Percentiles rank a stretch among this genome's conserved stretches.
Conservation (phyloP, 2,888 invertebrate genomes). For the Isotomurus palustris region DNA sequence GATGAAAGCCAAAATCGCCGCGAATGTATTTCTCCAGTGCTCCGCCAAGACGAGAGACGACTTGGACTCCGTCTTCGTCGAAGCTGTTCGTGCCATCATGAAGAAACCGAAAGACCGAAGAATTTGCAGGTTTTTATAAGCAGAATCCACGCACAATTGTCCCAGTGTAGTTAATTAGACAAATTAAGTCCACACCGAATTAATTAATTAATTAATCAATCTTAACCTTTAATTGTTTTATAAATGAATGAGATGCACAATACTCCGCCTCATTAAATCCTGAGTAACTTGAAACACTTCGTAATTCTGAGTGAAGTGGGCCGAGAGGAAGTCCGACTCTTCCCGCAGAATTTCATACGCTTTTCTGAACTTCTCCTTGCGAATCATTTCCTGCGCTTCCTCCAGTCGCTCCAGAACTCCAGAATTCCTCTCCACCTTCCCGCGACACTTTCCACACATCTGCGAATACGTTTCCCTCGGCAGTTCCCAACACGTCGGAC, state of each 20-base stretch:
- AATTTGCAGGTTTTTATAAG: too few species aligned
- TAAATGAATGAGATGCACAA: neutral
- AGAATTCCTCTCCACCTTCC: neutral
- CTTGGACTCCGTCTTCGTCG: slow-evolving; percentile 69
- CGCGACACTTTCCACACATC: neutral
- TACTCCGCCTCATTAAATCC: neutral
- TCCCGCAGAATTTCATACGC: neutral
- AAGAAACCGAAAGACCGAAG: too few species aligned
- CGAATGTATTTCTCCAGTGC: slow-evolving; percentile 72
- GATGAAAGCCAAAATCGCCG: slow-evolving; percentile 64
- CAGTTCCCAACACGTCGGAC: too few species aligned
- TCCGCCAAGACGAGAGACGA: slow-evolving; percentile 72
- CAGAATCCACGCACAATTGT: too few species aligned
- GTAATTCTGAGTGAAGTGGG: too few species aligned
- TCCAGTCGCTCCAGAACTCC: neutral
- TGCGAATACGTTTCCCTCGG: too few species aligned
- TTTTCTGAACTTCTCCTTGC: neutral
- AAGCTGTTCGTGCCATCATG: slow-evolving; percentile 71
- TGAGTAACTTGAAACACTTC: neutral
- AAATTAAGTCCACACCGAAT: neutral
- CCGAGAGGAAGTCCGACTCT: neutral
- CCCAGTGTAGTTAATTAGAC: too few species aligned
- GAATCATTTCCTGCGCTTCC: neutral
- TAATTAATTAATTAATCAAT: neutral
- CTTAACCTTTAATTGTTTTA: neutral